Conservation (phyloP, 1,140 invertebrate species). For the Calosoma granatense region DNA sequence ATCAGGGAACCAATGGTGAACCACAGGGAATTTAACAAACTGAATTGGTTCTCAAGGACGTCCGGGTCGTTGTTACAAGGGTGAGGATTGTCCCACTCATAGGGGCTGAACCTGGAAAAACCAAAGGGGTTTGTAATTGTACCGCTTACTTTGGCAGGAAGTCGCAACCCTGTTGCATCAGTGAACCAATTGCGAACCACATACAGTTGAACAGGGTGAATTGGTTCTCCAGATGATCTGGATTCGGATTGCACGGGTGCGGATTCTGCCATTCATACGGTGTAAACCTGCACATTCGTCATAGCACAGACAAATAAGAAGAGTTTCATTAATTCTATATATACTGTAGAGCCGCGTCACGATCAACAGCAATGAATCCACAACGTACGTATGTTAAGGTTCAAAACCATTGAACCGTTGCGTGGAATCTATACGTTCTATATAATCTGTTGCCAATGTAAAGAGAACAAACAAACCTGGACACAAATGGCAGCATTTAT, state of each 20-base stretch:
- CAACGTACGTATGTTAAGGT: background rate
- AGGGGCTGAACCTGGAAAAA: conserved; percentile 68
- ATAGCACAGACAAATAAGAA: conserved; percentile 13
- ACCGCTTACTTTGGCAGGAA: conserved; percentile 77
- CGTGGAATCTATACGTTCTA: too few species aligned
- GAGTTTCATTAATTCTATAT: too few species aligned
- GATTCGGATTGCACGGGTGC: conserved; percentile 68
- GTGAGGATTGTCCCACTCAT: conserved; percentile 81
- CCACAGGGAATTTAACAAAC: conserved; percentile 77
- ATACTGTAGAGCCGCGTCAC: too few species aligned
- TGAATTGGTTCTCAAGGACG: conserved; percentile 80
- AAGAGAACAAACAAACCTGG: too few species aligned
- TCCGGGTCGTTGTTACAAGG: conserved; percentile 68
- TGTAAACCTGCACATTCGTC: conserved; percentile 72
- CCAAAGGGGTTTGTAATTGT: conserved; percentile 12
- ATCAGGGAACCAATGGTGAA: conserved; percentile 83
- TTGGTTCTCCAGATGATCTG: conserved; percentile 75
- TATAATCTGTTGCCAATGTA: too few species aligned
- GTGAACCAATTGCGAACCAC: conserved; percentile 91
- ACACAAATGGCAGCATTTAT: too few species aligned
- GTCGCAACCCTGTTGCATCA: conserved; percentile 89
- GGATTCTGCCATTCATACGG: conserved; percentile 91
- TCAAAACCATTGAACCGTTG: too few species aligned
- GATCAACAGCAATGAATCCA: background rate
- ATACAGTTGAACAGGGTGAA: conserved; percentile 87